Base-by-base conservation (phyloP, 2,797 vertebrate genomes). In the Chaenodraco wilsoni region DNA sequence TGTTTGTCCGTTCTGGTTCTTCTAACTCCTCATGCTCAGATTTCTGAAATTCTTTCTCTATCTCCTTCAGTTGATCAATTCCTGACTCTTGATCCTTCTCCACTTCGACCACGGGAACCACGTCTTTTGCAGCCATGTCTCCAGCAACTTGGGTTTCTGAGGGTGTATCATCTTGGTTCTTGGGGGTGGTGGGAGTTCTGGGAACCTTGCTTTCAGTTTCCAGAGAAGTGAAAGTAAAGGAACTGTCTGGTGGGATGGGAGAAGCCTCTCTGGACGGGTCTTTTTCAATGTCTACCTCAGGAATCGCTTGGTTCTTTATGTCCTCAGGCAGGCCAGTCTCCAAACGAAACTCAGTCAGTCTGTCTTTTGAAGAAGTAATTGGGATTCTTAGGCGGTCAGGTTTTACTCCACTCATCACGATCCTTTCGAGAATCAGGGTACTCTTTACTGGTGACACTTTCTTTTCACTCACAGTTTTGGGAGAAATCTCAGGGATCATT, bases 181-280 rank as follows among this genome's bases (percentile, higher is more conserved):
- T 89, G 1, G 87, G 83, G 12, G 75, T 78, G 33, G 72, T 87
- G 9, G 84, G 84, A 69, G 81, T 87, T 7, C 11, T 66, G 3
- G 82, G 85, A 69, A 37, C 41, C 51, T 65, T 87, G 17, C 17
- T 67, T 65, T 56, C 81, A 65, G 12, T 85, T 66, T 91, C 91
- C 8, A 59, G 0, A 3, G 81, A 17, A 41, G 4, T 71, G 59
- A 94, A 94, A 58, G 86, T 91, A 59, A 94, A 94, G 0, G 91
- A 87, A 46, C 9, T 76, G 82, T 92, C 92, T n/a, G 90, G 92
- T 45, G 92, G 93, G 19, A 93, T 85, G 3, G 93, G 93, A 19
- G 93, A 94, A 10, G 93, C 92, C 57, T 94, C 93, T 77, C 93
- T 90, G n/a, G 93, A 94, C 0, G 92, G 91, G 69, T 94, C 93